These are phyloP conservation scores for Archaeoteleia sp. DNA, from an alignment of 2,888 invertebrate genomes.

Conservation along the genomic window DNA sequence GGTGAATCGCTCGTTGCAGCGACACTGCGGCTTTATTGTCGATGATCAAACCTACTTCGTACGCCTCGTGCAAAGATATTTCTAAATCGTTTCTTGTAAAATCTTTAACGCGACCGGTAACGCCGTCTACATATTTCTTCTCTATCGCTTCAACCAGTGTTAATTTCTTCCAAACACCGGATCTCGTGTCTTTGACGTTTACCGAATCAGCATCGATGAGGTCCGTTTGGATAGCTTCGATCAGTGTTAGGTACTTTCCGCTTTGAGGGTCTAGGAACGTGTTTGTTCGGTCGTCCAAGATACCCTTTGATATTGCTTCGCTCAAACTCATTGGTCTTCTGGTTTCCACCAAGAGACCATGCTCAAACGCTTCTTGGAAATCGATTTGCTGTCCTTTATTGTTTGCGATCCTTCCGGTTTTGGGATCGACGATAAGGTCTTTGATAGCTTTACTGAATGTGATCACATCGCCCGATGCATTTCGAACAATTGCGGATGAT, in stretches of 20 bases:
- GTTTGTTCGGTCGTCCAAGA: conserved; percentile 87
- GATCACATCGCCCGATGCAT: conserved; percentile 81
- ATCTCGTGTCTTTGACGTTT: conserved; percentile 85
- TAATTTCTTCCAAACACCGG: conserved; percentile 86
- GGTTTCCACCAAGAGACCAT: conserved; percentile 87
- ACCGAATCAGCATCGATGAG: conserved; percentile 90
- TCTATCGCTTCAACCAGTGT: conserved; percentile 87
- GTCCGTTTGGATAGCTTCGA: conserved; percentile 87
- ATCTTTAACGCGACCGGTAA: conserved; percentile 83
- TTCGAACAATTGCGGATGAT: conserved; percentile 89
- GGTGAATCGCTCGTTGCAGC: conserved; percentile 88
- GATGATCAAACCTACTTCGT: conserved; percentile 85
- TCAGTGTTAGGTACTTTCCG: conserved; percentile 85
- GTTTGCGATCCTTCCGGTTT: conserved; percentile 82
- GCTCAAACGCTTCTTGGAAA: conserved; percentile 90
- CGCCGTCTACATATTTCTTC: conserved; percentile 84
- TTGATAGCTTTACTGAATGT: conserved; percentile 89
- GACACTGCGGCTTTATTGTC: conserved; percentile 89
- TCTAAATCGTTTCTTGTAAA: conserved; percentile 81
- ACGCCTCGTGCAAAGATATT: conserved; percentile 85
- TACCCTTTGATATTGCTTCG: conserved; percentile 87
- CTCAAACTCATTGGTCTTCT: conserved; percentile 87
- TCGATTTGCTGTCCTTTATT: conserved; percentile 80
- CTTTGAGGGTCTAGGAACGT: conserved; percentile 88
- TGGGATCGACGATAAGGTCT: conserved; percentile 85